Base-by-base conservation (phyloP, 2,113 vertebrate species). In the Etheostoma spectabile region DNA sequence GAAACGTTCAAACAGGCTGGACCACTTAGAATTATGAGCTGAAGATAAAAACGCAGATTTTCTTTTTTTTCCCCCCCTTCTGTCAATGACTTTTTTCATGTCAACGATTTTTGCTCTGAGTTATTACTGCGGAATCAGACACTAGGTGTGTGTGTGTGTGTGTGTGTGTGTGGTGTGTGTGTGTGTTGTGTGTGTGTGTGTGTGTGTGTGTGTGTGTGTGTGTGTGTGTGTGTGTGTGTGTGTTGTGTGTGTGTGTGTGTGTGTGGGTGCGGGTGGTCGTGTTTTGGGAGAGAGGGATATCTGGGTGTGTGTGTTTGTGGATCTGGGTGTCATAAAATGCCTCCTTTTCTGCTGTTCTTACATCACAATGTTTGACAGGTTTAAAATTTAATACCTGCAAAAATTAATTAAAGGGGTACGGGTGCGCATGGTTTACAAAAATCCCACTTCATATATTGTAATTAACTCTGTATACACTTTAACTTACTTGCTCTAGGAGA, bases 21-120 rank as follows among this genome's bases (percentile, higher is more conserved):
- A 84, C 83, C 84, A 83, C 89, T 93, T 91, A 81, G 86, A 89
- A 90, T 92, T 73, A 90, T 83, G 83, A 76, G 73, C 81, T 74
- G 79, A 69, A 67, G 79, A 92, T 89, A 85, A 91, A 93, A 89
- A 88, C 82, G 61, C 56, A 85, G 79, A 87, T 86, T 84, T 78
- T 73, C 13, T 52, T 52, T 61, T 63, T 53, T 57, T 14, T 27
- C 42, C n/a, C 6, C 16, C 19, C 1, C 1, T 53, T n/a, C 64
- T 76, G 69, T 89, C 89, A 84, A 82, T 80, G 70, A 88, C 75
- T 82, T 84, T 79, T 76, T 16, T 27, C 65, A 38, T 76, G 74
- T 86, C 86, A 88, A 89, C 55, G 68, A 78, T 86, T 83, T 88
- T 79, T 19, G 0, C 81, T 82, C 53, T 83, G 79, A 75, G 61